Percentiles rank a stretch among this genome's conserved stretches.
Conservation (phyloP, 2,113 vertebrate genomes). For the Rattus norvegicus region GRCr8 NC_086037.1:60459001-60459500, state of each 20-base stretch:
- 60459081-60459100: constrained; percentile 31
- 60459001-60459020: constrained; percentile 73
- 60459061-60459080: constrained; percentile 78
- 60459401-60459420: background rate
- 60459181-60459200: background rate
- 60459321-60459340: accelerated
- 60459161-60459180: background rate
- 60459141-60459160: background rate
- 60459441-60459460: background rate
- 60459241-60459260: background rate
- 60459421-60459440: background rate
- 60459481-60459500: background rate
- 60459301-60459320: background rate
- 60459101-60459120: constrained; percentile 70
- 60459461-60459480: background rate
- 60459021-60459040: background rate
- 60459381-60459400: background rate
- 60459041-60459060: constrained; percentile 74
- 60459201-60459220: background rate
- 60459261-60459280: background rate
- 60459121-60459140: constrained; percentile 67
- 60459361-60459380: background rate
- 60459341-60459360: background rate
- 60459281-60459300: background rate
- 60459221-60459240: accelerated